Conservation (phyloP, 2,113 vertebrate species). For the Alethe diademata region DNA sequence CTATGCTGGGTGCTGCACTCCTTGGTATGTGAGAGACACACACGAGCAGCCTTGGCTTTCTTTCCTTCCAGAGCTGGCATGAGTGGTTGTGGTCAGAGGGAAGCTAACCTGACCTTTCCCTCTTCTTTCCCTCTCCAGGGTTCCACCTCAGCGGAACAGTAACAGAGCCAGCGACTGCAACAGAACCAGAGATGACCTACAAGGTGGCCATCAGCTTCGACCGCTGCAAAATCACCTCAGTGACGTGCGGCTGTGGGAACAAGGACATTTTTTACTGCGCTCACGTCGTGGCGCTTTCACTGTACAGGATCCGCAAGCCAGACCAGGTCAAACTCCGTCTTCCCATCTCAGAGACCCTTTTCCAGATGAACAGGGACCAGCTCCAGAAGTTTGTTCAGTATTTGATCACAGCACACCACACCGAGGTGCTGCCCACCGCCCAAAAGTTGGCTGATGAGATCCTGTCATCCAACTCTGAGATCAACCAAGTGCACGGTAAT, state of each 20-base stretch:
- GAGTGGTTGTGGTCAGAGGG: background rate
- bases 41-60: background rate
- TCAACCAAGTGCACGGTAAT: slow-evolving; percentile 98
- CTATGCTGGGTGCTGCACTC: background rate
- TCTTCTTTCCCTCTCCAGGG: slow-evolving; percentile 73
- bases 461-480: slow-evolving; percentile 98
- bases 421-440: slow-evolving; percentile 96
- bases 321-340: slow-evolving; percentile 97
- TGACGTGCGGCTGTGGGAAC: slow-evolving; percentile 97
- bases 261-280: slow-evolving; percentile 98
- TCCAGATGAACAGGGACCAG: slow-evolving; percentile 99
- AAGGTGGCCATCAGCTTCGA: slow-evolving; percentile 99
- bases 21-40: background rate
- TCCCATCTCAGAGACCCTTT: slow-evolving; percentile 98
- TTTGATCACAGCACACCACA: slow-evolving; percentile 98
- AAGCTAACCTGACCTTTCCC: background rate
- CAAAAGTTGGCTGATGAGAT: slow-evolving; percentile 98
- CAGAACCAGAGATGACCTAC: slow-evolving; percentile 92
- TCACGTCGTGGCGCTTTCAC: slow-evolving; percentile 95
- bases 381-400: slow-evolving; percentile 99
- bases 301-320: slow-evolving; percentile 96
- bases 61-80: background rate
- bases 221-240: slow-evolving; percentile 98
- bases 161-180: slow-evolving; percentile 84
- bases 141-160: slow-evolving; percentile 98